phyloP scores from a whole-genome alignment of 2,888 invertebrate species.

The Lutraria lutraria region DNA sequence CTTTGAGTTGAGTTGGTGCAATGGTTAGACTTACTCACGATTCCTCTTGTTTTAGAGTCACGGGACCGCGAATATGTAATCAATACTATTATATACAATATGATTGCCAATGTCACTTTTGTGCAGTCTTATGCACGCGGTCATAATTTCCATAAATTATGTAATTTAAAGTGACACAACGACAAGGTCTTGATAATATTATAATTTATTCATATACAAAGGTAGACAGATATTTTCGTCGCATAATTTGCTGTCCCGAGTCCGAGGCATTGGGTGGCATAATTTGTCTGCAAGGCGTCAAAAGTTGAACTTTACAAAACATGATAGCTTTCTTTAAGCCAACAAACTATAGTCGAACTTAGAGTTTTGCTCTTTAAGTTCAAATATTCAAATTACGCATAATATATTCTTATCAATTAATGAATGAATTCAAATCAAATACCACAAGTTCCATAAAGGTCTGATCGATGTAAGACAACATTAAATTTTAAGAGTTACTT shows the following conservation, averaged over 20 bases:
- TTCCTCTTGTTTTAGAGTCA: background rate
- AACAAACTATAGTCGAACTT: background rate
- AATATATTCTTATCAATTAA: too few species aligned
- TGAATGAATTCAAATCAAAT: too few species aligned
- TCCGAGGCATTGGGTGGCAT: background rate
- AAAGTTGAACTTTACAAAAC: background rate
- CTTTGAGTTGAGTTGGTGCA: background rate
- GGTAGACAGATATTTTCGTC: background rate
- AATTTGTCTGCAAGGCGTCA: background rate
- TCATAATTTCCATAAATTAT: slow-evolving; percentile 13
- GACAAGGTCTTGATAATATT: background rate
- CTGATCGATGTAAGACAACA: too few species aligned
- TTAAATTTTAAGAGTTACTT: too few species aligned
- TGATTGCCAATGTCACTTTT: background rate
- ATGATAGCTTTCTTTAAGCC: background rate
- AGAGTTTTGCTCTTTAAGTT: background rate
- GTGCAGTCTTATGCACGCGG: background rate
- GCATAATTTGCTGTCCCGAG: background rate
- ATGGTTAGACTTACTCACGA: background rate
- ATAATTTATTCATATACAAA: background rate
- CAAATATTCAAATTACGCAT: background rate
- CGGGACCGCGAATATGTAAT: background rate
- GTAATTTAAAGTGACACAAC: slow-evolving; percentile 18
- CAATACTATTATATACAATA: background rate
- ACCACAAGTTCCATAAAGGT: too few species aligned